Percentiles rank a stretch among this genome's conserved stretches.
phyloP scores from a whole-genome alignment of 2,797 vertebrate genomes.

The Cercopithecus neglectus region DNA sequence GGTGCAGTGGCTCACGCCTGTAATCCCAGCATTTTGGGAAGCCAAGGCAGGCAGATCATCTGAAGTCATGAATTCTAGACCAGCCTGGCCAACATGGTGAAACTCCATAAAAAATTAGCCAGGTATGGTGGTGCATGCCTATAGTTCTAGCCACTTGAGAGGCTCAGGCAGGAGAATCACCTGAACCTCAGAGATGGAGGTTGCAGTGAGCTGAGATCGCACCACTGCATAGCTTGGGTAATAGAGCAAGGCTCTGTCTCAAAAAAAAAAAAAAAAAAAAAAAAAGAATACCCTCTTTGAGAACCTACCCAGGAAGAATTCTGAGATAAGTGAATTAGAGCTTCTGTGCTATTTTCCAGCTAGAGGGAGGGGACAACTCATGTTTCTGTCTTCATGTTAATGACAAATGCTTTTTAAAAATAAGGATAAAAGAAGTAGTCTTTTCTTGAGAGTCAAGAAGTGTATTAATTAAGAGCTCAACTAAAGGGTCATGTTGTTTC shows the following conservation, averaged over 20 bases:
- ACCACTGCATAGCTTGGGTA: background rate
- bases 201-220: fast-evolving
- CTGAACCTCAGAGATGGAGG: background rate
- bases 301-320: background rate
- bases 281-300: background rate
- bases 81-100: background rate
- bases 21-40: background rate
- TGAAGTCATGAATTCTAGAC: background rate
- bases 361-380: too few relatives aligned
- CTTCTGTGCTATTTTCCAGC: background rate
- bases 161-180: background rate
- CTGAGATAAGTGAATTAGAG: background rate
- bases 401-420: background rate
- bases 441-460: background rate
- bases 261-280: background rate
- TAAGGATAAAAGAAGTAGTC: background rate
- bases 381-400: background rate
- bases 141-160: background rate
- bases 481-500: background rate
- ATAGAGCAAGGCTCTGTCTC: background rate
- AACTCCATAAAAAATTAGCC: background rate
- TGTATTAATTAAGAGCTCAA: background rate
- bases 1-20: fast-evolving
- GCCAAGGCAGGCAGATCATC: too few relatives aligned
- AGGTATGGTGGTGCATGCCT: background rate